phyloP scores from a whole-genome alignment of 2,797 vertebrate species.

The Allobates femoralis region DNA sequence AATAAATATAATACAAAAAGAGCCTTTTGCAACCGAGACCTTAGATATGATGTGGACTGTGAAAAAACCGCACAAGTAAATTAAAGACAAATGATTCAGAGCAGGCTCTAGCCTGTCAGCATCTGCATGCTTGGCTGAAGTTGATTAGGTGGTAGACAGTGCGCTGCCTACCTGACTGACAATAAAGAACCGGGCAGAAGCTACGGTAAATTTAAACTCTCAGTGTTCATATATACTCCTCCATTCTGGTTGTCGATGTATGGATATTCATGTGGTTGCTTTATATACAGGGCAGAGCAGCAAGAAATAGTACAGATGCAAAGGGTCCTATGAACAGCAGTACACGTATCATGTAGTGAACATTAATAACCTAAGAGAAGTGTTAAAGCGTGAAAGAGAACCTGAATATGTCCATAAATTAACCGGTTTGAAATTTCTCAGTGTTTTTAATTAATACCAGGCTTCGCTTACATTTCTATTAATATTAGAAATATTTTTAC shows the following conservation, averaged over 20 bases:
- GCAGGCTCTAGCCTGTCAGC: constrained; percentile 32
- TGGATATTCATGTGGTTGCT: constrained; percentile 27
- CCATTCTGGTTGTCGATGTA: background rate
- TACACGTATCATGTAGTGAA: constrained; percentile 7
- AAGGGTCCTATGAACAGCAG: background rate
- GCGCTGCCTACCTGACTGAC: constrained; percentile 31
- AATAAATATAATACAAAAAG: background rate
- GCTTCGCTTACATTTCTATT: too few relatives aligned
- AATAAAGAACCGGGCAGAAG: constrained; percentile 23
- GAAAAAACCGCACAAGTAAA: constrained; percentile 9
- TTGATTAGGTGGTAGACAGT: constrained; percentile 34
- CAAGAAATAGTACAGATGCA: constrained; percentile 3
- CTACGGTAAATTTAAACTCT: constrained; percentile 38
- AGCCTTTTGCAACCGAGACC: background rate
- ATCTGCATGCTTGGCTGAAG: constrained; percentile 27
- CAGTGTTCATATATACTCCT: background rate
- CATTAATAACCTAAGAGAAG: background rate
- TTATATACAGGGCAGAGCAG: constrained; percentile 14
- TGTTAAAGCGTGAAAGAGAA: background rate
- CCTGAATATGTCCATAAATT: constrained; percentile 3
- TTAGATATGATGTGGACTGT: constrained; percentile 2
- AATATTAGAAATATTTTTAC: too few relatives aligned
- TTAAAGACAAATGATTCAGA: constrained; percentile 25
- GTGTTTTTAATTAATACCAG: too few relatives aligned
- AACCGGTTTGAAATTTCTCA: background rate